Base-by-base conservation (phyloP, 2,888 invertebrate genomes). In the Tetragonisca angustula region DNA sequence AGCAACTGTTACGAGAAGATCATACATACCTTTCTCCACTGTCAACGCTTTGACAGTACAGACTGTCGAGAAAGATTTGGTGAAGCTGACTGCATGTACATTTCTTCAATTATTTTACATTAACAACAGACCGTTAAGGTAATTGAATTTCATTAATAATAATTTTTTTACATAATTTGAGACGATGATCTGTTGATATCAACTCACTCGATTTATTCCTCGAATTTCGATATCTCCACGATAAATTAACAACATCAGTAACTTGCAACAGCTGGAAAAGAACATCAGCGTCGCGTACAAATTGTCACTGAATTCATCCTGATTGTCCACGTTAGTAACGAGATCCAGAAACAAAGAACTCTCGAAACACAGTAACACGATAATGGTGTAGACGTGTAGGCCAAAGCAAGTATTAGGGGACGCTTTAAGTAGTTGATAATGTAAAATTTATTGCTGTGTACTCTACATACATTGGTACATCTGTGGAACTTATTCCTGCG, bases 281-380 rank as follows among this genome's bases (percentile, higher is more conserved):
- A 80, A 64, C 4, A 82, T 59, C 32, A 80, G 13, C 0, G 61
- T 56, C 15, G 81, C n/a, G 17, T 79, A 82, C 0, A 82, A 67
- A 61, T 82, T 87, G 9, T 89, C 85, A 11, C 70, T 67, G 11
- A 88, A 83, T 13, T 89, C 89, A 0, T 79, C 78, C 43, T 71
- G 73, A 32, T 65, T 87, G 2, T 81, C 61, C 19, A 89, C 85
- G 24, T 72, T 82, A 21, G 84, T 17, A 36, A 89, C 32, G 17
- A 80, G 17, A 59, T 86, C 83, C 54, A 83, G 13, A 4, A 86
- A 80, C 69, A 2, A 68, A 50, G 11, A 78, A 3, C 13, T 72
- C 65, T 24, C 72, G 69, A 17, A 27, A 21, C 49, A 43, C 1
- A 9, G 52, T 50, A 59, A 74, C n/a, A 13, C 76, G 27, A n/a